Conservation (phyloP, 2,888 invertebrate species). For the Geotrupes spiniger region DNA sequence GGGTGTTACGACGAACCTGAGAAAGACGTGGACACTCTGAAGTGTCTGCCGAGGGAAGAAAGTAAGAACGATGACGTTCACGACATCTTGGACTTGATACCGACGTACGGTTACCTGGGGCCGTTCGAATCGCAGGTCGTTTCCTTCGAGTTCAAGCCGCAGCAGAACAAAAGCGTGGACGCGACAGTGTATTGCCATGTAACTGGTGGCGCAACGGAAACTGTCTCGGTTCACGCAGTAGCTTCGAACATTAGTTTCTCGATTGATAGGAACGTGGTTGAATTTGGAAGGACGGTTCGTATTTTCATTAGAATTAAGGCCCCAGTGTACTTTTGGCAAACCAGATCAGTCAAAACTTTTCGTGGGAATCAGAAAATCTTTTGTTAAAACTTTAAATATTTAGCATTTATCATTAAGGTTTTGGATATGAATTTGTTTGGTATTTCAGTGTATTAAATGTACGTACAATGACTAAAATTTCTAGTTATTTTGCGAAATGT, state of each 20-base stretch:
- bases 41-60: slow-evolving; percentile 5
- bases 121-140: slow-evolving; percentile 54
- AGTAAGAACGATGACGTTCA: slow-evolving; percentile 49
- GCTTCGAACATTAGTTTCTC: slow-evolving; percentile 55
- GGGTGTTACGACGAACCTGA: slow-evolving; percentile 15
- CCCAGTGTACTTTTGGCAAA: too few relatives aligned
- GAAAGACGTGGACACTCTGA: slow-evolving; percentile 16
- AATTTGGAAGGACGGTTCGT: slow-evolving; percentile 49
- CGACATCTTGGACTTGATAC: slow-evolving; percentile 51
- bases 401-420: too few relatives aligned
- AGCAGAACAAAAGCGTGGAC: slow-evolving; percentile 48
- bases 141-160: slow-evolving; percentile 54
- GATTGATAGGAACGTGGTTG: slow-evolving; percentile 47
- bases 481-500: slow-evolving; percentile 48
- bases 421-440: too few relatives aligned
- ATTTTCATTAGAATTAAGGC: not conserved
- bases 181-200: slow-evolving; percentile 56
- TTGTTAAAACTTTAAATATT: too few relatives aligned
- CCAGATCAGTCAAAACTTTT: too few relatives aligned
- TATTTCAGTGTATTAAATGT: too few relatives aligned
- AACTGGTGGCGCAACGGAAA: slow-evolving; percentile 57
- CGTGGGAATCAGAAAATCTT: too few relatives aligned
- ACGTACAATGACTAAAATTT: too few relatives aligned
- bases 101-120: slow-evolving; percentile 53
- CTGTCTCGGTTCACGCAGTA: slow-evolving; percentile 52